Conservation (phyloP, 1,140 invertebrate genomes). For the Dinoponera quadriceps region DNA sequence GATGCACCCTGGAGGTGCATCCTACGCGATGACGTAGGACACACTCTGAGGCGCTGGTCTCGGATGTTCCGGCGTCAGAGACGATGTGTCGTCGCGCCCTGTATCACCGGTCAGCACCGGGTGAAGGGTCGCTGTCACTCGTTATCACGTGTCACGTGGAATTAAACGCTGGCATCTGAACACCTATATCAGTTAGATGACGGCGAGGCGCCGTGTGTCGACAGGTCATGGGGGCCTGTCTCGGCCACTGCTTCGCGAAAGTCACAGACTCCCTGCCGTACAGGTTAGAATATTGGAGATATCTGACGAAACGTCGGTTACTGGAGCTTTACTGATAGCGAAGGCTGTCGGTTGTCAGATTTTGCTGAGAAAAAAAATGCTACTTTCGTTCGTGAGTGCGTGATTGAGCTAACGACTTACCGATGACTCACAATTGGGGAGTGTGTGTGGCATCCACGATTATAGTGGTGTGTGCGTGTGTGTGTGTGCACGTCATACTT, state of each 20-base stretch:
- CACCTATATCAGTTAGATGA: slow-evolving; percentile 77
- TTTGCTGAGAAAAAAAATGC: neutral
- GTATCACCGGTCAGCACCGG: neutral
- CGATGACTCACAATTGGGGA: neutral
- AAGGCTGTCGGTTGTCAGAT: neutral
- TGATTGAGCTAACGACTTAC: neutral
- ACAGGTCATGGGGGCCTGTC: slow-evolving; percentile 86
- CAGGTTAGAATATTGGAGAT: slow-evolving; percentile 74
- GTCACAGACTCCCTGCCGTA: slow-evolving; percentile 77
- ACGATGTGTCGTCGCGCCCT: slow-evolving; percentile 26
- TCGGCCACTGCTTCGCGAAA: slow-evolving; percentile 84
- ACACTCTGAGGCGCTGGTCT: too few species aligned
- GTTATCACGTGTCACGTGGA: slow-evolving; percentile 64
- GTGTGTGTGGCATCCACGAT: neutral
- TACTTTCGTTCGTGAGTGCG: neutral
- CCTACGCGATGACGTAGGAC: too few species aligned
- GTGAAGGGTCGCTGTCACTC: slow-evolving; percentile 6
- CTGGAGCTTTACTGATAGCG: neutral
- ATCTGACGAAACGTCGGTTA: neutral
- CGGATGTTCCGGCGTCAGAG: neutral
- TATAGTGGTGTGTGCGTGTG: neutral
- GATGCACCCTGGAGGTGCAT: too few species aligned
- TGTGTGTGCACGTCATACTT: neutral
- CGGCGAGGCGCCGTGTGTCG: slow-evolving; percentile 72
- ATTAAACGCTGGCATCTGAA: slow-evolving; percentile 68